Conservation (phyloP, 2,113 vertebrate genomes). For the Notarius quadriscutis region DNA sequence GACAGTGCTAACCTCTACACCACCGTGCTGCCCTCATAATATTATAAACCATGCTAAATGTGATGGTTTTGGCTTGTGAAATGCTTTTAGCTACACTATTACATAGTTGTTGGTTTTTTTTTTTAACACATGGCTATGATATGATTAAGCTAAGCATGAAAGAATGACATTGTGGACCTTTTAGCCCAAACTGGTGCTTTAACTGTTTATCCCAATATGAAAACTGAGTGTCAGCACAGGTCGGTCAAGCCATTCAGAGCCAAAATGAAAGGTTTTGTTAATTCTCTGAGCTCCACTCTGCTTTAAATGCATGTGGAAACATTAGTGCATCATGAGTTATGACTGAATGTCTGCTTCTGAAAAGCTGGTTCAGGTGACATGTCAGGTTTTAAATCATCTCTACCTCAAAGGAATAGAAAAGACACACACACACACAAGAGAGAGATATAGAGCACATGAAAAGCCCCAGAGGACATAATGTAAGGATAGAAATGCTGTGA, state of each 20-base stretch:
- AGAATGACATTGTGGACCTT: not conserved
- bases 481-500: slow-evolving; percentile 35
- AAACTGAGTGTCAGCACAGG: not conserved
- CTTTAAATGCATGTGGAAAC: slow-evolving; percentile 16
- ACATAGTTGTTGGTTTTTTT: not conserved
- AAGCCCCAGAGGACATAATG: slow-evolving; percentile 27
- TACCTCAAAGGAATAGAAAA: slow-evolving; percentile 19
- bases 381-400: slow-evolving; percentile 39
- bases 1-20: no score
- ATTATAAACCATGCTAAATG: not conserved
- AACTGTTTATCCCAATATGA: not conserved
- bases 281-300: slow-evolving; percentile 11
- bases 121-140: no score
- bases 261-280: slow-evolving; percentile 14
- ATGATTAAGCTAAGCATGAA: not conserved
- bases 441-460: slow-evolving; percentile 5
- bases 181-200: not conserved
- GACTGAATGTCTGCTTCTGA: slow-evolving; percentile 19
- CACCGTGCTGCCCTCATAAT: not conserved
- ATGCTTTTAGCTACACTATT: not conserved
- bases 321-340: slow-evolving; percentile 30
- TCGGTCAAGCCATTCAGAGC: not conserved
- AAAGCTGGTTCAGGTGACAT: slow-evolving; percentile 35
- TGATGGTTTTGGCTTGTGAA: not conserved
- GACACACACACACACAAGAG: not conserved